phyloP scores from a whole-genome alignment of 92 coral and sea anemone genomes.

The Phenganax subtilis region DNA sequence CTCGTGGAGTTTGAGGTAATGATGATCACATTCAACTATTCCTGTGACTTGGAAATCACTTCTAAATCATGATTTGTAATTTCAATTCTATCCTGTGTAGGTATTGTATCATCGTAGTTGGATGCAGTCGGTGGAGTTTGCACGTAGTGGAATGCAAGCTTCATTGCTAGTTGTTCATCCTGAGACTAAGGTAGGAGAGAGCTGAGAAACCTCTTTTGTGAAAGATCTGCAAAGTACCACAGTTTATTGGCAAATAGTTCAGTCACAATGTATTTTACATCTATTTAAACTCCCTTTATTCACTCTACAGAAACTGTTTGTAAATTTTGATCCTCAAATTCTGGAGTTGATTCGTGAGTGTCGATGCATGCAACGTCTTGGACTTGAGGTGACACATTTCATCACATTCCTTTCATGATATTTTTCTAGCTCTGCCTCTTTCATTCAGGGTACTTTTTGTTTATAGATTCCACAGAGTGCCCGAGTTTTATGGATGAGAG shows the following conservation, averaged over 20 bases:
- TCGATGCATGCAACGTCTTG: slow-evolving; percentile 82
- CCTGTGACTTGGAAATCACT: too few species aligned
- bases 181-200: slow-evolving; percentile 71
- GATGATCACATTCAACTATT: not conserved
- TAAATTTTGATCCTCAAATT: slow-evolving; percentile 96
- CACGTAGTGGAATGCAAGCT: slow-evolving; percentile 87
- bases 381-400: slow-evolving; percentile 68
- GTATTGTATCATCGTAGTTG: slow-evolving; percentile 95
- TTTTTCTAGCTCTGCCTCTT: not conserved
- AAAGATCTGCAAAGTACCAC: too few species aligned
- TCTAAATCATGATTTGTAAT: not conserved
- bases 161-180: slow-evolving; percentile 92
- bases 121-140: slow-evolving; percentile 94
- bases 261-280: too few species aligned
- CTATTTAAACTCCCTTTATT: not conserved
- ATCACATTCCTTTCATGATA: not conserved
- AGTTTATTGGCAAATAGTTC: not conserved
- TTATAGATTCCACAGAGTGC: slow-evolving; percentile 87
- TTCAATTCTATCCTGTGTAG: slow-evolving; percentile 36
- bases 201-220: not conserved
- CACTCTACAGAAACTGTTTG: slow-evolving; percentile 68
- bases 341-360: slow-evolving; percentile 92
- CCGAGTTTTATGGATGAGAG: slow-evolving; percentile 80
- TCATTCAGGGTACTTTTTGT: not conserved
- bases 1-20: slow-evolving; percentile 92